Evolutionary conservation across 2,797 vertebrate genomes (phyloP).

Genomic region (Oreortyx pictus): DNA sequence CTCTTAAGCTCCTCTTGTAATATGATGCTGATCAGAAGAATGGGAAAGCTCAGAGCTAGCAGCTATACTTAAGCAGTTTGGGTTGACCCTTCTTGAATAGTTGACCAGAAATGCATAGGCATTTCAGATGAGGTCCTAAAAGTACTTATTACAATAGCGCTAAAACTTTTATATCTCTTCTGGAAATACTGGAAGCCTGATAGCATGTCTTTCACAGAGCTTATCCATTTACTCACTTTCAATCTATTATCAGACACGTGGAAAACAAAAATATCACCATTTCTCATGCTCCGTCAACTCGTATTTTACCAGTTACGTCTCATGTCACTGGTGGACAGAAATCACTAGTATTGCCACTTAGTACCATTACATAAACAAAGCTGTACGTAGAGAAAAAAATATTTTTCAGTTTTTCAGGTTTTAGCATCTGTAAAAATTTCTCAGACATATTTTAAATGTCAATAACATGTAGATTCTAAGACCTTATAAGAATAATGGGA

Average conservation of each 20-base stretch:
- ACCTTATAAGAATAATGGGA: not conserved
- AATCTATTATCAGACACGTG: not conserved
- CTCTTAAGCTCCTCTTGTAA: not conserved
- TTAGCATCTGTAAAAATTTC: not conserved
- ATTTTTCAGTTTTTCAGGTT: not conserved
- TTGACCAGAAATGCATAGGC: not conserved
- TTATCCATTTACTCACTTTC: not conserved
- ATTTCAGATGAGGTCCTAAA: not conserved
- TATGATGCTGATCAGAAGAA: not conserved
- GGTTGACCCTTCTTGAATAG: not conserved
- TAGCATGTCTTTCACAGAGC: not conserved
- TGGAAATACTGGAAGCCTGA: not conserved
- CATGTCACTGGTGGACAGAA: not conserved
- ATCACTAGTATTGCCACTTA: not conserved
- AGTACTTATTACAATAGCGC: not conserved
- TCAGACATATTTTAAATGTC: not conserved
- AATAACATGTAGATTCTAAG: not conserved
- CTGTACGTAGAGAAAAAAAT: not conserved
- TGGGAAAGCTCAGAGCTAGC: not conserved
- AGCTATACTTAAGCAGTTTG: not conserved
- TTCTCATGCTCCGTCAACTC: not conserved
- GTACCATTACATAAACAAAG: not conserved
- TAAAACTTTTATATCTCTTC: not conserved
- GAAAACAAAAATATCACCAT: not conserved
- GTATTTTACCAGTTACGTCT: not conserved